These are phyloP conservation scores for Falco berigora DNA, from an alignment of 2,797 vertebrate genomes.

Conservation along the genomic window DNA sequence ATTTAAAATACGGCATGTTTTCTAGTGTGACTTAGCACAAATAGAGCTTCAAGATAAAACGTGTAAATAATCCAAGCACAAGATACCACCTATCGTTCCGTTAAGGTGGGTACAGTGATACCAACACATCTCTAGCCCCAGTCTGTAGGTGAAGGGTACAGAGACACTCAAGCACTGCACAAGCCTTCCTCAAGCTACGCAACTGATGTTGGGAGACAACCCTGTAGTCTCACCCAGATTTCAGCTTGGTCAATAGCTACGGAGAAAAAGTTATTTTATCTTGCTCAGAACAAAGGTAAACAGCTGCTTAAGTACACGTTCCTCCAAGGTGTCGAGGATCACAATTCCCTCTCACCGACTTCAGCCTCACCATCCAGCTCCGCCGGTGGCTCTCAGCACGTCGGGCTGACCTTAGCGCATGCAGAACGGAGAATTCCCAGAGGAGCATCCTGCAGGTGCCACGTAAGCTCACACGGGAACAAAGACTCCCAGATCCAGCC, in stretches of 20 bases:
- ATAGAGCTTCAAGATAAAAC: not conserved
- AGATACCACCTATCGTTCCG: not conserved
- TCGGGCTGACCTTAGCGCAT: not conserved
- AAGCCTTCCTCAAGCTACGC: not conserved
- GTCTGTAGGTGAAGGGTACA: accelerated
- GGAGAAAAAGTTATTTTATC: not conserved
- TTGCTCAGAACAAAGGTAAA: not conserved
- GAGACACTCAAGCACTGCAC: not conserved
- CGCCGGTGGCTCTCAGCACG: accelerated
- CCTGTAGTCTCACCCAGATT: not conserved
- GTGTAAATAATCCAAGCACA: not conserved
- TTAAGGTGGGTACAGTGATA: not conserved
- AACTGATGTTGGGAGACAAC: not conserved
- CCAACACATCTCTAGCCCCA: accelerated
- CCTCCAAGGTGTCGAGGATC: not conserved
- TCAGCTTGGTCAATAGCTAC: not conserved
- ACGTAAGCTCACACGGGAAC: not conserved
- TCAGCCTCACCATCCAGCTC: not conserved
- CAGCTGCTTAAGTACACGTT: not conserved
- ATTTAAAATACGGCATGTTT: not conserved
- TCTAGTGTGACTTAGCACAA: not conserved
- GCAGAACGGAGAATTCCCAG: not conserved
- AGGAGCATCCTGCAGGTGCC: not conserved
- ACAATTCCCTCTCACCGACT: not conserved
- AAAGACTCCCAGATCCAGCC: not conserved